These are phyloP conservation scores for Acleris laterana DNA, from an alignment of 2,888 invertebrate genomes.

Conservation along the genomic window DNA sequence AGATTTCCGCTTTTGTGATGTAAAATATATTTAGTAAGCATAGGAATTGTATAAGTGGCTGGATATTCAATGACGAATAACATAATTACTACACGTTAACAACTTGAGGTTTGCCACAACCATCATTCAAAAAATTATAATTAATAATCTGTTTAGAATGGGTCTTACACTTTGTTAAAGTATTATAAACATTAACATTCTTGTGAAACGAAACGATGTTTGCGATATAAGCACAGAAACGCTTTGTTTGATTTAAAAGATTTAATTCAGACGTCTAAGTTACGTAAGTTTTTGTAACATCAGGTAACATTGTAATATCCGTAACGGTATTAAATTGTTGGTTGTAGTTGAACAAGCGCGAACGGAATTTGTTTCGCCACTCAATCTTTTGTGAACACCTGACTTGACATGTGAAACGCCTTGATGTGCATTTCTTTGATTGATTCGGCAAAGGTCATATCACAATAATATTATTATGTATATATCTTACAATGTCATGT, in stretches of 20 bases:
- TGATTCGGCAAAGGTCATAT: neutral
- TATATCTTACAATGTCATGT: neutral
- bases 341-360: constrained; percentile 5
- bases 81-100: neutral
- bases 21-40: too few species aligned
- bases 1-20: too few species aligned
- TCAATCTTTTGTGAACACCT: constrained; percentile 14
- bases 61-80: neutral
- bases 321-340: constrained; percentile 8
- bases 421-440: neutral
- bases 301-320: constrained; percentile 8
- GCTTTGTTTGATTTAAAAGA: constrained; percentile 20
- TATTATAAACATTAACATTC: constrained; percentile 29
- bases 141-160: constrained; percentile 20
- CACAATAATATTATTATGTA: neutral
- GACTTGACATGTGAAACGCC: constrained; percentile 3
- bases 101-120: constrained; percentile 12
- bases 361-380: constrained; percentile 7
- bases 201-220: constrained; percentile 24
- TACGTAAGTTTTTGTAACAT: constrained; percentile 15
- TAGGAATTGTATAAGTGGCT: too few species aligned
- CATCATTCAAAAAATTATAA: constrained; percentile 7
- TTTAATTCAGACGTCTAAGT: constrained; percentile 5
- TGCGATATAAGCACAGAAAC: constrained; percentile 6
- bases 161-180: constrained; percentile 15